phyloP scores from a whole-genome alignment of 1,140 invertebrate genomes.

The Oreohelix idahoensis region DNA sequence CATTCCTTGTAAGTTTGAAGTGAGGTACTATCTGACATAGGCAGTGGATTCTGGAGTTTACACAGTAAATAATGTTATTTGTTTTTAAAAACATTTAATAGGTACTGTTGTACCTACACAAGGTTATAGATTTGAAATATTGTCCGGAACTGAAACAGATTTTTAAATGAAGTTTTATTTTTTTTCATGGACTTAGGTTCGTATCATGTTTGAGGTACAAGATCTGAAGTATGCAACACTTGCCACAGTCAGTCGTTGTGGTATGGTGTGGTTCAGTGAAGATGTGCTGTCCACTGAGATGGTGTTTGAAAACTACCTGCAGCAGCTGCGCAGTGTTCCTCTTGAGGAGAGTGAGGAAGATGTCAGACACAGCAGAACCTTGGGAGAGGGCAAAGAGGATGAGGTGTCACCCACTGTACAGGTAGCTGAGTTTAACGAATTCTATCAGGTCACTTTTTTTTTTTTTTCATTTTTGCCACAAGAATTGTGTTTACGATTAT shows the following conservation, averaged over 20 bases:
- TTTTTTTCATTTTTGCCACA: too few species aligned
- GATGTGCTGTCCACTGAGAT: conserved; percentile 96
- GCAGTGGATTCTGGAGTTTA: too few species aligned
- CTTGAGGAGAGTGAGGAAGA: conserved; percentile 89
- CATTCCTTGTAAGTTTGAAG: too few species aligned
- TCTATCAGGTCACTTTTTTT: too few species aligned
- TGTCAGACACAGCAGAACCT: conserved; percentile 45
- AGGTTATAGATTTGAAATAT: too few species aligned
- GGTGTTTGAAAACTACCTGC: conserved; percentile 98
- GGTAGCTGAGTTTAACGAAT: conserved; percentile 60
- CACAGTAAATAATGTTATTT: too few species aligned
- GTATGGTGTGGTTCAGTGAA: conserved; percentile 77
- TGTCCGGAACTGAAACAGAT: too few species aligned
- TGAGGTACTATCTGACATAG: too few species aligned
- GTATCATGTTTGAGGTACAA: conserved; percentile 99
- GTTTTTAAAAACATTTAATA: too few species aligned
- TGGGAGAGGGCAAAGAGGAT: conserved; percentile 74
- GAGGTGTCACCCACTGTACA: conserved; percentile 68
- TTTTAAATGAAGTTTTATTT: neutral
- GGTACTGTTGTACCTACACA: too few species aligned
- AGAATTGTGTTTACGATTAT: too few species aligned
- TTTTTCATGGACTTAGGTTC: conserved; percentile 71
- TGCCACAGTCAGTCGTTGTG: conserved; percentile 98
- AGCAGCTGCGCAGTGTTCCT: conserved; percentile 88
- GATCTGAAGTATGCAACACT: conserved; percentile 98